Base-by-base conservation (phyloP, 2,113 vertebrate species). In the Phrynocephalus versicolor region DNA sequence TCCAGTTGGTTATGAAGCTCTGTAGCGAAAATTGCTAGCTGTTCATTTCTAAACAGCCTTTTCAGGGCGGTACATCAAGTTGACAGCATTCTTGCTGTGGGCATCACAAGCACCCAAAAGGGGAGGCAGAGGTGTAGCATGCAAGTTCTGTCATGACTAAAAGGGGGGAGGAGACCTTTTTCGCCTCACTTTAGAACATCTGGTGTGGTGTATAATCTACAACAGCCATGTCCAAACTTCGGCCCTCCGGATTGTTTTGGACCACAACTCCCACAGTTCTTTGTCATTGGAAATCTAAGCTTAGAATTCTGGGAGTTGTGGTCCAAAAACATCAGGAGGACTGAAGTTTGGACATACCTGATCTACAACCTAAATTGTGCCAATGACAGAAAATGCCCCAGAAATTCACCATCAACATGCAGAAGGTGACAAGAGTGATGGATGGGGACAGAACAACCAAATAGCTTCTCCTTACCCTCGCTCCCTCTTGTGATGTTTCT, bases 11-110 rank as follows among this genome's bases (percentile, higher is more conserved):
- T 62, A 62, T 2, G 45, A 51, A 60, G 69, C 10, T 60, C 33
- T 60, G 69, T 71, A 90, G 15, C 58, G 55, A 82, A 27, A 80
- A 83, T 85, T 41, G 12, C 37, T 83, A 83, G 67, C 67, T 84
- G n/a, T 55, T 84, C 13, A 5, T 15, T 64, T 30, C 30, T 25
- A 76, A 35, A 16, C 62, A 84, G 37, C 8, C 27, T 51, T 83
- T 75, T 37, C 37, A n/a, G 65, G 41, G 39, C 27, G 7, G n/a
- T 35, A 19, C 37, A 62, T 74, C 55, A 62, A n/a, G 18, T 74
- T n/a, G 58, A 64, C 23, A 64, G 19, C 4, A 21, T 39, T 71
- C 70, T 39, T 39, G 37, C 8, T 19, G 35, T 39, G 19, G 62
- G 16, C 65, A 45, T 27, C 45, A 79, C 30, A 35, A 65, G 23